Evolutionary conservation across 2,797 vertebrate species (phyloP), one percentile per base, ranked within the genome.

Genomic region (Mormyrus hasselquistii): DNA sequence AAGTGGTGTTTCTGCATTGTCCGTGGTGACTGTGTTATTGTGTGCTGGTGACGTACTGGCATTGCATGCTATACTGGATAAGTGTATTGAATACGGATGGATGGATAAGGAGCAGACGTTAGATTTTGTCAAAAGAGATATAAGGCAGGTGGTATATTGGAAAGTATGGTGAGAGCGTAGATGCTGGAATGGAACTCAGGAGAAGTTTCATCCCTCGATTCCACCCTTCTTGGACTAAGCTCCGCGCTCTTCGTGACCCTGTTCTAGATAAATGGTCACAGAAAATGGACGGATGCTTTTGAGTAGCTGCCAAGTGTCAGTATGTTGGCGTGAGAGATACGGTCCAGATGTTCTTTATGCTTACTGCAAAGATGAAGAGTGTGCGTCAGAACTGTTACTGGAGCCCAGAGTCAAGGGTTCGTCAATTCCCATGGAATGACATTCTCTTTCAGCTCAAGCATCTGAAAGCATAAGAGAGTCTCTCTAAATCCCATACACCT

Each of bases 111-210:
- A 25, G 10, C 25, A 34, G 10, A 14, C 34, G 62, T 34, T 69
- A 14, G 22, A 69, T 69, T 69, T 29, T 69, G 25, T 69, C 59
- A 65, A 14, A 29, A 69, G 25, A 29, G 25, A 69, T 69, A 34
- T 34, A 69, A 69, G 62, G 69, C 69, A 76, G 69, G 41, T 76
- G 5, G 16, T 19, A 19, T 16, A 79, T 79, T 6, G 3, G 73
- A 79, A 44, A 41, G 38, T 41, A 8, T 7, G 34, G 34, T 8
- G 10, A 8, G 73, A 79, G 38, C 88, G 89, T 76, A 85, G 89
- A 84, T 90, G 87, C 57, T 55, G 89, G 89, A 87, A 90, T 88
- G 84, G 87, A 90, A 90, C 73, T 76, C 89, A 76, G 87, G 87
- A 87, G 69, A 6, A 44, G 73, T 16, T 44, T 19, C 16, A 19